Base-by-base conservation (phyloP, 2,888 invertebrate species). In the Drosophila rellima region DNA sequence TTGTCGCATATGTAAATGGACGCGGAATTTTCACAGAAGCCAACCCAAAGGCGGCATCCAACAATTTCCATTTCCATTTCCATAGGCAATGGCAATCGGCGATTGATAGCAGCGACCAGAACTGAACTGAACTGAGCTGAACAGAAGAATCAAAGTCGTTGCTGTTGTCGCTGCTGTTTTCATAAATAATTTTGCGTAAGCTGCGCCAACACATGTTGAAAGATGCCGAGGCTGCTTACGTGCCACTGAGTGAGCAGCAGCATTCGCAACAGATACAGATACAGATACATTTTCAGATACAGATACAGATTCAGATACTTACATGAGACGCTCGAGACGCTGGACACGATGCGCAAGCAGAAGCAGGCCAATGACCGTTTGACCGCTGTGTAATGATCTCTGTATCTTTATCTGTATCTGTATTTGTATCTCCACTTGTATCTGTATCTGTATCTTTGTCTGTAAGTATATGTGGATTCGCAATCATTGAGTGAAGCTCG, bases 141-240 rank as follows among this genome's bases (percentile, higher is more conserved):
- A 26, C 23, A 40, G 42, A 70, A 70, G 80, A 73, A 80, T 81
- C 79, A 73, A 66, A 86, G 79, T 70, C 44, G 57, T 73, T 71
- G 59, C 40, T 65, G 15, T 47, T 77, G 59, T 47, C 57, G 68
- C 48, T 69, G 75, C 79, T 84, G 86, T 82, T 81, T 80, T 87
- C 80, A 85, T 86, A 83, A 86, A 86, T 86, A 87, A 83, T 85
- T 86, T 87, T 86, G 87, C 87, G 87, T 87, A 85, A 85, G 87
- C 78, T 67, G 73, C 71, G 67, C 69, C 74, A 72, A 66, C 80
- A 79, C 79, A 78, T 75, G 81, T 71, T 74, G 65, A 65, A 72
- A 85, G 81, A 80, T 79, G 74, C 76, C 80, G 75, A 80, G 78
- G 71, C 76, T 78, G 84, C 84, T 80, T 85, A 85, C 85, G 88